A percentile compares a stretch with the other conserved stretches of the same genome.
These are phyloP conservation scores for Zoanthus solanderi DNA, from an alignment of 92 coral and sea anemone genomes.

Conservation along the genomic window DNA sequence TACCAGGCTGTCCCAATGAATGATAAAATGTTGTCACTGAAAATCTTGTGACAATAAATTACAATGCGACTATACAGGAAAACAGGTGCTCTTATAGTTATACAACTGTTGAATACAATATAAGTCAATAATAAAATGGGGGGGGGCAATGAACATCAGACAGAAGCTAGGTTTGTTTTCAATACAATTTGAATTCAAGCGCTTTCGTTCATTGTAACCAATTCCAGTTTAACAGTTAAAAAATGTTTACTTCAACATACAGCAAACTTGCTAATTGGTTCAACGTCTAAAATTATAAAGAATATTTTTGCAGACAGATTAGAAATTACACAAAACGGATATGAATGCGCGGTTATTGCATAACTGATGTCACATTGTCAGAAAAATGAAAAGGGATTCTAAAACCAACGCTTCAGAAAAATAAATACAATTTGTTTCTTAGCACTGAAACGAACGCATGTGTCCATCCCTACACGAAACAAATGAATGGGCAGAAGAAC, in stretches of 20 bases:
- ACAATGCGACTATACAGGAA: not conserved
- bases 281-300: not conserved
- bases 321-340: not conserved
- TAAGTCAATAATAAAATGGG: not conserved
- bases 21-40: not conserved
- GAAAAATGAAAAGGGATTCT: too few species aligned
- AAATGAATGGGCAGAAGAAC: not conserved
- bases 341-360: not conserved
- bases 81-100: slow-evolving; percentile 2
- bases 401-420: not conserved
- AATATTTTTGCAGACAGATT: not conserved
- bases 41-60: not conserved
- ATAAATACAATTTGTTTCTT: not conserved
- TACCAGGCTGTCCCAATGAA: too few species aligned
- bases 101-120: not conserved
- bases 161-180: not conserved
- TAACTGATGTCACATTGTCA: not conserved
- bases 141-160: not conserved
- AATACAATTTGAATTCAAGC: not conserved
- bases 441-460: not conserved
- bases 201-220: not conserved
- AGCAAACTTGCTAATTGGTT: not conserved
- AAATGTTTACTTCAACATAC: not conserved
- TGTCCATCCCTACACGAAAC: slow-evolving; percentile 3
- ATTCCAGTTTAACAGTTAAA: not conserved